These are phyloP conservation scores for Megaleporinus macrocephalus DNA, from an alignment of 2,113 vertebrate species.

Conservation along the genomic window DNA sequence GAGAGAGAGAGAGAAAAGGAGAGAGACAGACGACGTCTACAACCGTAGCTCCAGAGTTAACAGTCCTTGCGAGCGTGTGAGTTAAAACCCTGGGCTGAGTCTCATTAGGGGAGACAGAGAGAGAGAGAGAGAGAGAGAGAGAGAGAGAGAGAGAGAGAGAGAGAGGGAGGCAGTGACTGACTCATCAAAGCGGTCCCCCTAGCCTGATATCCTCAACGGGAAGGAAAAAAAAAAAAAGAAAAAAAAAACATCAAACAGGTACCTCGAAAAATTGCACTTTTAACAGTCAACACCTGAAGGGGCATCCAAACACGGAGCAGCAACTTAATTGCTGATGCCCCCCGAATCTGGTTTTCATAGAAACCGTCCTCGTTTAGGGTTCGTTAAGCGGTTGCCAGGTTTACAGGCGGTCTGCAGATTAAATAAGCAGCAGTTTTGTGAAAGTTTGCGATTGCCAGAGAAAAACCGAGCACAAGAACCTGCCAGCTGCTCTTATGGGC, in stretches of 20 bases:
- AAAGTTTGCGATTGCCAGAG: not conserved
- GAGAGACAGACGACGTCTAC: too few relatives aligned
- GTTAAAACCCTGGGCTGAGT: constrained; percentile 36
- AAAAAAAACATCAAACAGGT: constrained; percentile 44
- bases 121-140: constrained; percentile 7
- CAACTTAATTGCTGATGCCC: constrained; percentile 12
- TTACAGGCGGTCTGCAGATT: too few relatives aligned
- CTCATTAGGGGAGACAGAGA: constrained; percentile 27
- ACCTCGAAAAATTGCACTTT: constrained; percentile 5
- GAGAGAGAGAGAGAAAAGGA: too few relatives aligned
- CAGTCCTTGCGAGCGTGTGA: not conserved
- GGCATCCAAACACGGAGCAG: not conserved
- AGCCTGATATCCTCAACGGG: constrained; percentile 31
- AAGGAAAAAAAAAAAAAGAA: too few relatives aligned
- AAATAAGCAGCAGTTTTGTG: too few relatives aligned
- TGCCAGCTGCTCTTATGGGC: not conserved
- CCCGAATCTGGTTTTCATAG: not conserved
- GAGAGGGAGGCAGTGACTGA: constrained; percentile 21
- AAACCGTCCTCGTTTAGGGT: not conserved
- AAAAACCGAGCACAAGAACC: not conserved
- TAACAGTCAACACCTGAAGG: constrained; percentile 12
- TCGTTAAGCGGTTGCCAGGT: not conserved
- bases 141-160: too few relatives aligned
- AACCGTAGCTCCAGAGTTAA: too few relatives aligned
- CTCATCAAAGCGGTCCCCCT: constrained; percentile 44